Evolutionary conservation across 2,113 vertebrate species (phyloP).

Genomic region (Crocuta crocuta): DNA sequence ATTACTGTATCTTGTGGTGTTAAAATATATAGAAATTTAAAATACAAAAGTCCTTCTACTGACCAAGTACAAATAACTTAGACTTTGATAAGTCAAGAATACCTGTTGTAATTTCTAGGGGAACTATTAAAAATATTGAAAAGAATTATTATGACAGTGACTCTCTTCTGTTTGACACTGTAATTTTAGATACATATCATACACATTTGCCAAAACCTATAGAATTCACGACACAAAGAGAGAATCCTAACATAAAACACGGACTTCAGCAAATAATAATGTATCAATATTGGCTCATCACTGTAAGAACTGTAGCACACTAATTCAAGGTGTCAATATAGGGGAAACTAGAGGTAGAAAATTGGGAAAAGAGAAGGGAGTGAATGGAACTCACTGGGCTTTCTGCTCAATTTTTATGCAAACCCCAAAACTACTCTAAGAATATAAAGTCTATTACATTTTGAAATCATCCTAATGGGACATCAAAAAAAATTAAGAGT

Average conservation of each 20-base stretch:
- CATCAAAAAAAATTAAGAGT: background rate
- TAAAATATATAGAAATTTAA: conserved; percentile 38
- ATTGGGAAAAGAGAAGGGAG: background rate
- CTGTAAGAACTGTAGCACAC: background rate
- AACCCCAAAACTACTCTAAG: conserved; percentile 19
- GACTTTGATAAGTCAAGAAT: background rate
- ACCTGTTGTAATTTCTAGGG: background rate
- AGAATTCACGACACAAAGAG: background rate
- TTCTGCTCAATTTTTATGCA: conserved; percentile 9
- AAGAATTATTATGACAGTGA: background rate
- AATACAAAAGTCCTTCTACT: background rate
- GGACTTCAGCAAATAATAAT: conserved; percentile 8
- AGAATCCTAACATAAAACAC: background rate
- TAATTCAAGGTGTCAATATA: background rate
- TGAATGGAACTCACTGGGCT: background rate
- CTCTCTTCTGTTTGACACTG: background rate
- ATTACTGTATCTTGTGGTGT: background rate
- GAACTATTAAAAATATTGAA: background rate
- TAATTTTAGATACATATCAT: background rate
- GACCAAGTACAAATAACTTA: conserved; percentile 27
- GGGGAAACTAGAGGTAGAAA: background rate
- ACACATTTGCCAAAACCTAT: background rate
- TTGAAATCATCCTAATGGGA: background rate
- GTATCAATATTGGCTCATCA: background rate
- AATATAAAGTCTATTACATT: background rate